Evolutionary conservation across 2,888 invertebrate genomes (phyloP).

Genomic region (Meghimatium bilineatum): DNA sequence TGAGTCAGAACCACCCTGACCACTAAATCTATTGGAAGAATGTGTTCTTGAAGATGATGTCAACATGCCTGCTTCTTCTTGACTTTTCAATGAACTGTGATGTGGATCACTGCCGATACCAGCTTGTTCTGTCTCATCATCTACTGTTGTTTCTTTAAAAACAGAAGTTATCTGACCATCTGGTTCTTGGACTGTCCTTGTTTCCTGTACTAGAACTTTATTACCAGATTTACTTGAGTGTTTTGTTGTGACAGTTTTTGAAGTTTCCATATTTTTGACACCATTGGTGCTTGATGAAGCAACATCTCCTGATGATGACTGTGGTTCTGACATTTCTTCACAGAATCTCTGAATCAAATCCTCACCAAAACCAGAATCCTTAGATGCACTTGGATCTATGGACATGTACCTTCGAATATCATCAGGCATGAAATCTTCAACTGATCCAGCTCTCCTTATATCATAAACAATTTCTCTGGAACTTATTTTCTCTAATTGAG

Average conservation of each 20-base stretch:
- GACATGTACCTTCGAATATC: conserved; percentile 55
- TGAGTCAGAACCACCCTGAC: conserved; percentile 30
- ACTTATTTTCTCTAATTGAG: background rate
- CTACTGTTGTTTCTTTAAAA: conserved; percentile 33
- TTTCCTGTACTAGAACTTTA: conserved; percentile 42
- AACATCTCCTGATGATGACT: background rate
- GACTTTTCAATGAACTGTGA: background rate
- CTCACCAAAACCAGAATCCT: conserved; percentile 48
- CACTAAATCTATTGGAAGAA: background rate
- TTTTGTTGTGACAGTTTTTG: conserved; percentile 50
- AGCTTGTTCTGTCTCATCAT: background rate
- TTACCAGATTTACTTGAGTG: conserved; percentile 20
- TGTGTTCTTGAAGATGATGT: background rate
- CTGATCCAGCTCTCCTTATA: conserved; percentile 48
- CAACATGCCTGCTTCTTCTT: background rate
- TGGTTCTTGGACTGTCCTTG: conserved; percentile 38
- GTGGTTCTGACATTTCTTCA: background rate
- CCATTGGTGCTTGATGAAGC: conserved; percentile 11
- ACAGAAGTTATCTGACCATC: conserved; percentile 44
- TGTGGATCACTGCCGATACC: background rate
- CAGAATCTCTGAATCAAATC: conserved; percentile 43
- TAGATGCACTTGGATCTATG: conserved; percentile 46
- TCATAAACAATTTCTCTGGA: conserved; percentile 42
- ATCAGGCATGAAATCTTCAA: conserved; percentile 54
- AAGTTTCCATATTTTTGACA: conserved; percentile 16